Evolutionary conservation across 2,888 invertebrate genomes (phyloP).

Genomic region (Folsomia candida): DNA sequence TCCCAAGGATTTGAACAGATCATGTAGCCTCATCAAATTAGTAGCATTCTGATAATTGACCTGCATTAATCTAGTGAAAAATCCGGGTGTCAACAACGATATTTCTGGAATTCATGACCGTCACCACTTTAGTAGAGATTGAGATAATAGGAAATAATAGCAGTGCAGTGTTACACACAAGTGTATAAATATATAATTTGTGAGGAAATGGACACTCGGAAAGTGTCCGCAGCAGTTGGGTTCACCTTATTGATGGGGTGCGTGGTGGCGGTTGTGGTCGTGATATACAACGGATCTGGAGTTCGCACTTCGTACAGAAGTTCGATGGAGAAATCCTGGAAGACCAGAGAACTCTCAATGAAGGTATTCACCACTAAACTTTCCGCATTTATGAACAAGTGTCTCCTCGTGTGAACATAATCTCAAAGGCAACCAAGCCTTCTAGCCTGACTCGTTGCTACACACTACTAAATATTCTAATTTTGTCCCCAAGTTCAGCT

Average conservation of each 20-base stretch:
- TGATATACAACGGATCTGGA: constrained; percentile 41
- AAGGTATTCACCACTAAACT: constrained; percentile 10
- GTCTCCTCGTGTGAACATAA: not conserved
- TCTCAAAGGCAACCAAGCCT: no score
- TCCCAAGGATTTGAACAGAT: not conserved
- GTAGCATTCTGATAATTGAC: not conserved
- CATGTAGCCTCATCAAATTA: not conserved
- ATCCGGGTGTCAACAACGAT: no score
- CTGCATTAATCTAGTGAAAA: no score
- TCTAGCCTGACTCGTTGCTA: no score
- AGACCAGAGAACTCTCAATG: constrained; percentile 1
- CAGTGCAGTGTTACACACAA: not conserved
- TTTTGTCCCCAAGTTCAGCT: no score
- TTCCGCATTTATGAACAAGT: not conserved
- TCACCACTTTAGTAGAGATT: no score
- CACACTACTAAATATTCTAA: no score
- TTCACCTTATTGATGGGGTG: constrained; percentile 46
- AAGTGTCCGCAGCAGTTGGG: constrained; percentile 39
- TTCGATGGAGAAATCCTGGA: constrained; percentile 12
- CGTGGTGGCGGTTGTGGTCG: constrained; percentile 44
- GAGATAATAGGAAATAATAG: not conserved
- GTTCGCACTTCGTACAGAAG: constrained; percentile 19
- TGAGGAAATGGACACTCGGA: constrained; percentile 32
- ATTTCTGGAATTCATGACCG: no score
- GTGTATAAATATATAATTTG: not conserved